Conservation (phyloP, 2,888 invertebrate species). For the Cataglyphis altisquamis region DNA sequence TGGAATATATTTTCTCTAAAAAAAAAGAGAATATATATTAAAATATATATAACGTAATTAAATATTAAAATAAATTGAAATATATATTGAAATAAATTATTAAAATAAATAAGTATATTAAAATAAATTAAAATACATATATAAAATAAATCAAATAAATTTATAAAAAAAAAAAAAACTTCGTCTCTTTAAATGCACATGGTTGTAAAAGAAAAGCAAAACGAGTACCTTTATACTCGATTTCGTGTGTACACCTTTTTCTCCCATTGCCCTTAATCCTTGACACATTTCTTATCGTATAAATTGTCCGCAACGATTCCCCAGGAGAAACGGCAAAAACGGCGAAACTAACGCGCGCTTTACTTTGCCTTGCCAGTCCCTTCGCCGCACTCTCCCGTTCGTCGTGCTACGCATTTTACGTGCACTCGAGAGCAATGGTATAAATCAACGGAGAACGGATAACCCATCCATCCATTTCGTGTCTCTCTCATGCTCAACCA, state of each 20-base stretch:
- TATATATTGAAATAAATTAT: too few species aligned
- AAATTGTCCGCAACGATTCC: constrained; percentile 25
- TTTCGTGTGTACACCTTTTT: background rate
- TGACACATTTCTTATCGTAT: background rate
- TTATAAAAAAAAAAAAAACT: background rate
- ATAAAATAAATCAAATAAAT: background rate
- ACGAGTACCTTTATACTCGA: background rate
- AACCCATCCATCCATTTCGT: constrained; percentile 70
- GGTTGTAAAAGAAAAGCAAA: background rate
- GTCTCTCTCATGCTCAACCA: constrained; percentile 43
- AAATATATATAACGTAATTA: background rate
- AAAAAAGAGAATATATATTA: background rate
- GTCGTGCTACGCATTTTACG: constrained; percentile 80
- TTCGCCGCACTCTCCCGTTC: constrained; percentile 69
- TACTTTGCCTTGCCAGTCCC: constrained; percentile 37
- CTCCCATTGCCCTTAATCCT: background rate
- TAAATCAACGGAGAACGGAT: constrained; percentile 79
- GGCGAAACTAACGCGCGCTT: constrained; percentile 45
- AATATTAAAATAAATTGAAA: too few species aligned
- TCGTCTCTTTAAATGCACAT: background rate
- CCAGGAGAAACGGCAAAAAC: constrained; percentile 14
- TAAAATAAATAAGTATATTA: background rate
- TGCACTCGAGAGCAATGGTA: constrained; percentile 78
- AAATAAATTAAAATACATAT: background rate
- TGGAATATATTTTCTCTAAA: background rate